phyloP scores from a whole-genome alignment of 2,888 invertebrate species.

The Drosophila borborema region DNA sequence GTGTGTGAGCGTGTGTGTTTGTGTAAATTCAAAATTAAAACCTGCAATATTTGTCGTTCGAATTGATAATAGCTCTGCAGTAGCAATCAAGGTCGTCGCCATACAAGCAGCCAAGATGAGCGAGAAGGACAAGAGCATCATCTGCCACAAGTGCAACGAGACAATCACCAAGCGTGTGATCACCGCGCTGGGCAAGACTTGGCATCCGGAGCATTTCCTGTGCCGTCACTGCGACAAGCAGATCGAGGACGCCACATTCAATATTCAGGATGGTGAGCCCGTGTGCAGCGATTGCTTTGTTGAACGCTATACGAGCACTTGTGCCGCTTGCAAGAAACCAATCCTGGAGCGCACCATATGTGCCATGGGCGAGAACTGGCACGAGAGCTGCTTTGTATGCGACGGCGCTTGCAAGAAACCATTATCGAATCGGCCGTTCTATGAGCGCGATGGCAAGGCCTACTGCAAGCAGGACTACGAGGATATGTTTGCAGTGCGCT shows the following conservation, averaged over 20 bases:
- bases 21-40: constrained; percentile 1
- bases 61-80: not conserved
- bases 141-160: constrained; percentile 78
- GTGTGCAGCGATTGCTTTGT: constrained; percentile 95
- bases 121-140: constrained; percentile 36
- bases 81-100: not conserved
- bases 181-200: constrained; percentile 94
- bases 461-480: constrained; percentile 95
- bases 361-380: constrained; percentile 94
- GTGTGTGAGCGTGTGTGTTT: constrained; percentile 7
- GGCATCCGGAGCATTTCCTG: constrained; percentile 97
- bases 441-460: constrained; percentile 93
- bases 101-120: constrained; percentile 34
- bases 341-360: constrained; percentile 95
- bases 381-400: constrained; percentile 96
- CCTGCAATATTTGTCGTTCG: not conserved
- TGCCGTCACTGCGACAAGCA: constrained; percentile 95
- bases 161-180: constrained; percentile 87
- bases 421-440: constrained; percentile 93
- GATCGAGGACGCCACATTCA: constrained; percentile 96
- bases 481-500: constrained; percentile 93
- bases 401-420: constrained; percentile 91
- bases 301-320: constrained; percentile 93
- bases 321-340: constrained; percentile 93
- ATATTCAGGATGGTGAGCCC: constrained; percentile 90